Evolutionary conservation across 2,113 vertebrate genomes (phyloP).

Genomic region (Orthonyx spaldingii): DNA sequence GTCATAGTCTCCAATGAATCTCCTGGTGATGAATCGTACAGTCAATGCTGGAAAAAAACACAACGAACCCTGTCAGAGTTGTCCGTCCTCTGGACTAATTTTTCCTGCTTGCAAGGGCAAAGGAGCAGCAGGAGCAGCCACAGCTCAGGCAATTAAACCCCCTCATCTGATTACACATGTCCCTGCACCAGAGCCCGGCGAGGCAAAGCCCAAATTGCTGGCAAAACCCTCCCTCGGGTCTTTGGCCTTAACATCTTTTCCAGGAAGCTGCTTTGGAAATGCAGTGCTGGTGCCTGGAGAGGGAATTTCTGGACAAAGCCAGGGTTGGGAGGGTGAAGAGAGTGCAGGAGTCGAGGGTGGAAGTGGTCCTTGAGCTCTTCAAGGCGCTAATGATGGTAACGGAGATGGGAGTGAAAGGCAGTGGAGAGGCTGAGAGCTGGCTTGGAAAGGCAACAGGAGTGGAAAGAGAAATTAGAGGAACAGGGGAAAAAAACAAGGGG

Average conservation of each 20-base stretch:
- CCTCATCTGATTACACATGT: background rate
- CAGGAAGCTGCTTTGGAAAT: background rate
- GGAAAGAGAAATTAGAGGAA: background rate
- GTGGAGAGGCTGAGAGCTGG: background rate
- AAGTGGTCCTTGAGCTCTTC: background rate
- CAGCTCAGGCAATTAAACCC: background rate
- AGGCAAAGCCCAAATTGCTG: background rate
- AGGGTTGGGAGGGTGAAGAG: background rate
- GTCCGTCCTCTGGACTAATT: accelerated
- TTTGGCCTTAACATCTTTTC: background rate
- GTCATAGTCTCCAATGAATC: conserved; percentile 82
- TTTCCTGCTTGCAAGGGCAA: background rate
- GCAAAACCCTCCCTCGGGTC: background rate
- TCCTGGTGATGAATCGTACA: conserved; percentile 77
- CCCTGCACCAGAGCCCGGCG: background rate
- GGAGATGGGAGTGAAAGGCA: background rate
- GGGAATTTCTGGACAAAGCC: background rate
- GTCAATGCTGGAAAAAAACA: conserved; percentile 64
- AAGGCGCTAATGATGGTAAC: background rate
- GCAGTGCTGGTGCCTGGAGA: background rate
- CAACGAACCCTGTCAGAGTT: background rate
- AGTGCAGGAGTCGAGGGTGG: background rate
- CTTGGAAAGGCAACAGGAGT: background rate
- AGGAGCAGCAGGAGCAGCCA: background rate
- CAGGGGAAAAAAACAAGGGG: accelerated